Evolutionary conservation across 2,113 vertebrate species (phyloP).

Genomic region (Noctilio leporinus): DNA sequence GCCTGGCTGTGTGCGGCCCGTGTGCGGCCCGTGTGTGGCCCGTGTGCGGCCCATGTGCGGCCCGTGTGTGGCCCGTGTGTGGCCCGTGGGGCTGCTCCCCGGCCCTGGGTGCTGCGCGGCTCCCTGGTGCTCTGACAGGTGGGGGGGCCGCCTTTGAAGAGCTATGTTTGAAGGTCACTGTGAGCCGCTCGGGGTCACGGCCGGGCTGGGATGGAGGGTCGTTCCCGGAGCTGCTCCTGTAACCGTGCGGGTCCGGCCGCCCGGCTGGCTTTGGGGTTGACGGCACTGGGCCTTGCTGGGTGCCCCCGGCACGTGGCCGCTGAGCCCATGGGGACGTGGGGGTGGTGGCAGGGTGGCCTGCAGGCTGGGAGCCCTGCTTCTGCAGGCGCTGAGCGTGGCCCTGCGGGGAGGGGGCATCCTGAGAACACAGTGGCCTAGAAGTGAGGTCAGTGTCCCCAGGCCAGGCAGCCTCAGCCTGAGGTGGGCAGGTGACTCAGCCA

Average conservation of each 20-base stretch:
- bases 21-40: background rate
- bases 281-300: background rate
- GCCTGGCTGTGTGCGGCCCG: background rate
- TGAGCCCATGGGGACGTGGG: fast-evolving
- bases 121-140: background rate
- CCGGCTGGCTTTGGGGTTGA: background rate
- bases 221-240: background rate
- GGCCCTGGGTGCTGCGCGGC: background rate
- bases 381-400: background rate
- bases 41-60: background rate
- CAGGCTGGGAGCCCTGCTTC: background rate
- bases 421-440: background rate
- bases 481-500: background rate
- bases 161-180: background rate
- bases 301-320: no score
- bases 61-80: background rate
- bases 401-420: background rate
- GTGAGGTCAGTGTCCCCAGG: background rate
- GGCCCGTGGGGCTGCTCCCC: background rate
- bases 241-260: background rate
- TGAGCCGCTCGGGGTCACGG: background rate
- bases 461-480: background rate
- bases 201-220: background rate
- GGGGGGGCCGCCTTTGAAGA: background rate
- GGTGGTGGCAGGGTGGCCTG: background rate